Evolutionary conservation across 2,888 invertebrate genomes (phyloP), one percentile per base, ranked within the genome.

Genomic region (Rhodophaea formosa): DNA sequence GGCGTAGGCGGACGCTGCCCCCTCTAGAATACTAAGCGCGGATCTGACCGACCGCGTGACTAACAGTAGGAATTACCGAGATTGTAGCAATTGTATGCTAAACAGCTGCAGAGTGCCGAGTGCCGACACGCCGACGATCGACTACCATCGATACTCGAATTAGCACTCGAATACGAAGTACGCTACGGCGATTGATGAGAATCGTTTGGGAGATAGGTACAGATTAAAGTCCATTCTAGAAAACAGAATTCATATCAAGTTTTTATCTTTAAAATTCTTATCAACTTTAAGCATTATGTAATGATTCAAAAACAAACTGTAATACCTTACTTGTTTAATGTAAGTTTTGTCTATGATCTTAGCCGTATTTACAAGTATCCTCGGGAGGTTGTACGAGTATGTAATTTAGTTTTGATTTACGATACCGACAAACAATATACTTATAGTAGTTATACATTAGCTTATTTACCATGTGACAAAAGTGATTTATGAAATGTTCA

Each of bases 11-110:
- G 71, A 72, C 71, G 64, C 67, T 62, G 62, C 68, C 74, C 74
- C 72, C 72, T 67, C 65, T 71, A 74, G 88, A 80, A 89, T 89
- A 86, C 79, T 80, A 87, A 89, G 70, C 62, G 66, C 65, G 71
- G 75, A 83, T 85, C 80, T 77, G 71, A 83, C 74, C 70, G 63
- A 69, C 86, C 84, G 86, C 88, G 80, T 89, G 88, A 88, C 87
- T 87, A 84, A 88, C 80, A 75, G 79, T 68, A 82, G 84, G 87
- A 79, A 82, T 88, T 84, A 84, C 84, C 79, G 80, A 82, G 81
- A 88, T 88, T 49, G 49, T 56, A 39, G 43, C 56, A 30, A 56
- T 56, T 89, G 89, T 89, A 89, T 88, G 88, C 82, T 81, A 88
- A 89, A 65, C 70, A 81, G 75, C 47, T 39, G 14, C 70, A 70